phyloP scores from a whole-genome alignment of 1,140 invertebrate species.

The Paralvinella palmiformis region DNA sequence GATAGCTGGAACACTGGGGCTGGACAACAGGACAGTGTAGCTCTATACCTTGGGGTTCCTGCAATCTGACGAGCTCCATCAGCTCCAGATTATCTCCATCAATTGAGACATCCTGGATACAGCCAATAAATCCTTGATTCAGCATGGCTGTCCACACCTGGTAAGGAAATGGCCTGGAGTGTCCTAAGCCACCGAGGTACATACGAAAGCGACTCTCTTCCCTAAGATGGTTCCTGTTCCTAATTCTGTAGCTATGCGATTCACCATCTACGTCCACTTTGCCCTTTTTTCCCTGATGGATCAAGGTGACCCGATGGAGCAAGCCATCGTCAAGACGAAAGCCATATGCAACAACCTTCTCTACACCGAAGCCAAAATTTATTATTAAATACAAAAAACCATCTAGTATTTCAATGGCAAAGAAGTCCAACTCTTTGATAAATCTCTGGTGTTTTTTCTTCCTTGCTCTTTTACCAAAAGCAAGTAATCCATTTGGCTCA shows the following conservation, averaged over 20 bases:
- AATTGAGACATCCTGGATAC: slow-evolving; percentile 84
- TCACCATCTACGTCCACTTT: slow-evolving; percentile 81
- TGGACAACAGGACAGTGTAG: slow-evolving; percentile 54
- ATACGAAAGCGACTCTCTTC: background rate
- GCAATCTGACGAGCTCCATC: slow-evolving; percentile 77
- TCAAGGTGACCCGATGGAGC: slow-evolving; percentile 83
- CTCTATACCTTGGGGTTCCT: slow-evolving; percentile 63
- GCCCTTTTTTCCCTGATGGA: slow-evolving; percentile 72
- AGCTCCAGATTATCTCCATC: slow-evolving; percentile 90
- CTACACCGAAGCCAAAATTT: slow-evolving; percentile 78
- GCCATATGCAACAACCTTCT: slow-evolving; percentile 61
- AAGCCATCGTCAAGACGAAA: slow-evolving; percentile 73
- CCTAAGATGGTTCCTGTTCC: background rate
- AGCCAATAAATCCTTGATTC: slow-evolving; percentile 84
- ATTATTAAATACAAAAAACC: slow-evolving; percentile 87
- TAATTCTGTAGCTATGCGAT: slow-evolving; percentile 48
- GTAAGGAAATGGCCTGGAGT: too few relatives aligned
- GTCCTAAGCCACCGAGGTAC: background rate
- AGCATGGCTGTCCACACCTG: background rate
- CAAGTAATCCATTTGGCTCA: slow-evolving; percentile 85
- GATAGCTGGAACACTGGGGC: slow-evolving; percentile 69
- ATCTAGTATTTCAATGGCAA: slow-evolving; percentile 77
- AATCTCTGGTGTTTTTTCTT: slow-evolving; percentile 82
- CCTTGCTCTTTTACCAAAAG: too few relatives aligned
- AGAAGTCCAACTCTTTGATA: slow-evolving; percentile 51